phyloP scores from a whole-genome alignment of 2,113 vertebrate species.

The Accipiter cooperii region DNA sequence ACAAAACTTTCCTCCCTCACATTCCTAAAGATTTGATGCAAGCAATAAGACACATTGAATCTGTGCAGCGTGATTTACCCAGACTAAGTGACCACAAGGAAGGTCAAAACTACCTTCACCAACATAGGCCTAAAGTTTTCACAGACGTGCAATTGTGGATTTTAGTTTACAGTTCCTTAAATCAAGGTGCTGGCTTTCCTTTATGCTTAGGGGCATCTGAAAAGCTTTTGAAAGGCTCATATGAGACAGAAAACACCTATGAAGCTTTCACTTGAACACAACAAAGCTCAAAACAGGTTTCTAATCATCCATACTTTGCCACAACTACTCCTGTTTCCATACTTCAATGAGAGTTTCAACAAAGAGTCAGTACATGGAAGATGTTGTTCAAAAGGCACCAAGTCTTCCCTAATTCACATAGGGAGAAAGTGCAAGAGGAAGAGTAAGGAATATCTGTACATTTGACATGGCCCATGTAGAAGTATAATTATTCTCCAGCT shows the following conservation, averaged over 20 bases:
- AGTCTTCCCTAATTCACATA: background rate
- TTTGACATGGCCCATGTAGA: background rate
- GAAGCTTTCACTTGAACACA: background rate
- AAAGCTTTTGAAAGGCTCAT: background rate
- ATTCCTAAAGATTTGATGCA: background rate
- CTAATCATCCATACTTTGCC: background rate
- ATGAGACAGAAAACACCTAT: background rate
- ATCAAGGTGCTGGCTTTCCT: background rate
- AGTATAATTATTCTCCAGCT: background rate
- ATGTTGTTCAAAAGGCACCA: background rate
- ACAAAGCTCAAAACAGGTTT: background rate
- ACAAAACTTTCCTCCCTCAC: background rate
- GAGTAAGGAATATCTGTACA: background rate
- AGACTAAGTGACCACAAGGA: background rate
- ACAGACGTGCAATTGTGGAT: accelerated
- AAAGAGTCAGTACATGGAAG: background rate
- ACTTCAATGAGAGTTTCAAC: background rate
- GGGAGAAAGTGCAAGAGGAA: background rate
- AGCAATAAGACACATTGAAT: background rate
- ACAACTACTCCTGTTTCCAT: background rate
- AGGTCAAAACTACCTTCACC: background rate
- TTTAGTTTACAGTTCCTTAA: background rate
- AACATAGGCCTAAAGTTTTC: background rate
- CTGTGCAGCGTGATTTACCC: background rate
- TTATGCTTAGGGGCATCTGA: background rate